Conservation (phyloP, 2,113 vertebrate species). For the Sinocyclocheilus anshuiensis region DNA sequence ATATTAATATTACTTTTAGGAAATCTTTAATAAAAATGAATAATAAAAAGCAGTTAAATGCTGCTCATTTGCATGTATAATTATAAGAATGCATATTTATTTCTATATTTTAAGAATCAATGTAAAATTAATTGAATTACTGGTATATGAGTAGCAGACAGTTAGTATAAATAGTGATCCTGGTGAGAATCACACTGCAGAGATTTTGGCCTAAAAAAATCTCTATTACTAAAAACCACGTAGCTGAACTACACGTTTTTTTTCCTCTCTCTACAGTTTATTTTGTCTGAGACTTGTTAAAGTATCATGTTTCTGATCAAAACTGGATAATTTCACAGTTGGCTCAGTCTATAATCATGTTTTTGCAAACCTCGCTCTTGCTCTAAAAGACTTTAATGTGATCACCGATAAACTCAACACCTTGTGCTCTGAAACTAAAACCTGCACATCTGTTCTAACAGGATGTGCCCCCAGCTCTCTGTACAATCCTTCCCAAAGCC, state of each 20-base stretch:
- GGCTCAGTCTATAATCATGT: slow-evolving; percentile 1
- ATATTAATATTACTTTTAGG: background rate
- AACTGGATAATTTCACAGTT: background rate
- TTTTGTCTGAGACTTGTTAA: background rate
- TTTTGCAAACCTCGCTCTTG: background rate
- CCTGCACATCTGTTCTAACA: slow-evolving; percentile 58
- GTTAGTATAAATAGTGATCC: background rate
- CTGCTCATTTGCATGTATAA: too few relatives aligned
- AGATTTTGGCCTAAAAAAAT: background rate
- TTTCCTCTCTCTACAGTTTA: background rate
- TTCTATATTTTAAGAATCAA: too few relatives aligned
- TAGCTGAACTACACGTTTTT: background rate
- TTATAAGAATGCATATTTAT: too few relatives aligned
- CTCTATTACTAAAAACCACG: too few relatives aligned
- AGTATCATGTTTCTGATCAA: slow-evolving; percentile 8
- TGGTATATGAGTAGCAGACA: too few relatives aligned
- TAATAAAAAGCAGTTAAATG: background rate
- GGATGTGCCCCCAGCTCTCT: slow-evolving; percentile 33
- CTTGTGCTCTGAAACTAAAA: slow-evolving; percentile 40
- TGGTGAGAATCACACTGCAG: background rate
- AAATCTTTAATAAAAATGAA: background rate
- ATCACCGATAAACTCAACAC: slow-evolving; percentile 44
- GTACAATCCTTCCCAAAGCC: slow-evolving; percentile 3
- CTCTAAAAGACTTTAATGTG: slow-evolving; percentile 28
- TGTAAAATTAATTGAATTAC: too few relatives aligned